Conservation (phyloP, 2,888 invertebrate genomes). For the Scrobipalpa costella region DNA sequence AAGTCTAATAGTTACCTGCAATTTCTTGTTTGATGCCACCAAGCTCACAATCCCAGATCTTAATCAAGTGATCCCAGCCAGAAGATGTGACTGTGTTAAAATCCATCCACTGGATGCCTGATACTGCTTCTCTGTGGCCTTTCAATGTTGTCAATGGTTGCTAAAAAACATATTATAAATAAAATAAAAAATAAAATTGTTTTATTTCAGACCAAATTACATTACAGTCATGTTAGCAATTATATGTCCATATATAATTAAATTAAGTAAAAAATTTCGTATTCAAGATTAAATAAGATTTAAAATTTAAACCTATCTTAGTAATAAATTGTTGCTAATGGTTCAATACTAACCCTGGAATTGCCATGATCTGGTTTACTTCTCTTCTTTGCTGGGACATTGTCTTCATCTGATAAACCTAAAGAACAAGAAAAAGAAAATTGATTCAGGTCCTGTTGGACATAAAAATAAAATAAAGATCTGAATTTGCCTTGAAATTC, state of each 20-base stretch:
- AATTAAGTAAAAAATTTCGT: too few species aligned
- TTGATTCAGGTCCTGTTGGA: neutral
- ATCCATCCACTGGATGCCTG: slow-evolving; percentile 92
- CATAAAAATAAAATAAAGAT: too few species aligned
- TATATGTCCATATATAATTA: too few species aligned
- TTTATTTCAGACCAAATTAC: too few species aligned
- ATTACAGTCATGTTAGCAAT: too few species aligned
- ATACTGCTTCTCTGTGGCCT: slow-evolving; percentile 96
- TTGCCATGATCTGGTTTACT: slow-evolving; percentile 80
- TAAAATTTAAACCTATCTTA: too few species aligned
- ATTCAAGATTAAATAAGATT: neutral
- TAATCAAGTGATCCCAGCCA: slow-evolving; percentile 97
- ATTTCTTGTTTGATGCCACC: slow-evolving; percentile 92
- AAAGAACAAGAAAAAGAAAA: neutral
- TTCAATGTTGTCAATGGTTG: slow-evolving; percentile 92
- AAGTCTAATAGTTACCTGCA: slow-evolving; percentile 63
- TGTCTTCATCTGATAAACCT: slow-evolving; percentile 80
- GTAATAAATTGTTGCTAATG: neutral
- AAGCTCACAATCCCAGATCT: slow-evolving; percentile 95
- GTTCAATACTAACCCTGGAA: slow-evolving; percentile 73
- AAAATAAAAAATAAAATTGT: neutral
- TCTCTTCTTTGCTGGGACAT: slow-evolving; percentile 82
- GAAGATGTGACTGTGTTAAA: slow-evolving; percentile 89
- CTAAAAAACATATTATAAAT: slow-evolving; percentile 60
- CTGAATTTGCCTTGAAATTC: too few species aligned